These are phyloP conservation scores for Macrochelys suwanniensis DNA, from an alignment of 2,797 vertebrate species.

Conservation along the genomic window DNA sequence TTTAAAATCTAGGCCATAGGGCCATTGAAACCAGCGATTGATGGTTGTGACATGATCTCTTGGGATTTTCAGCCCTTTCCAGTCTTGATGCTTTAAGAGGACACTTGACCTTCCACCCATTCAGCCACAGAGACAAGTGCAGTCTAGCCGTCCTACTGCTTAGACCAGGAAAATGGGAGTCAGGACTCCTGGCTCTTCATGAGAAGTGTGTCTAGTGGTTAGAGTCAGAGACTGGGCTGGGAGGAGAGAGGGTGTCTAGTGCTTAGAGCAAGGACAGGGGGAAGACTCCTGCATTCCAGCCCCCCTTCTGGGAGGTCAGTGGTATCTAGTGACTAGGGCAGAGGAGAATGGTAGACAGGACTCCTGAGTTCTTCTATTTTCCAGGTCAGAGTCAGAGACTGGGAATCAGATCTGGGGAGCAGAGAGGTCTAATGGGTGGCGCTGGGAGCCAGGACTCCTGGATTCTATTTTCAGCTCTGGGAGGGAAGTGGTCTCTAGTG, in stretches of 20 bases:
- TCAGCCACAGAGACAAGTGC: not conserved
- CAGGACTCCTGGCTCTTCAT: not conserved
- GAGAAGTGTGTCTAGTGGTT: not conserved
- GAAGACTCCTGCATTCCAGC: not conserved
- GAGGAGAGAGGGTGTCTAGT: not conserved
- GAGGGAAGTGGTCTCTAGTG: not conserved
- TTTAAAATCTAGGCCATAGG: not conserved
- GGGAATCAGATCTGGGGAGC: not conserved
- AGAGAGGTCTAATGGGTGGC: not conserved
- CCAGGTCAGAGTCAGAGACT: not conserved
- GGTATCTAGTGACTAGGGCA: not conserved
- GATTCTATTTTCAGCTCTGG: not conserved
- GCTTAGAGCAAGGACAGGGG: not conserved
- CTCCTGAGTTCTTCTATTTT: not conserved
- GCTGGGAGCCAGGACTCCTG: not conserved
- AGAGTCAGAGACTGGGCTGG: not conserved
- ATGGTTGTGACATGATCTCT: not conserved
- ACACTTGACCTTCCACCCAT: not conserved
- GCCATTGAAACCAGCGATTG: not conserved
- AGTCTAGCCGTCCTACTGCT: not conserved
- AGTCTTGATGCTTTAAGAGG: not conserved
- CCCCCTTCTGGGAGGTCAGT: not conserved
- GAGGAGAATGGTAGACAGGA: not conserved
- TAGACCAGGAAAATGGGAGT: not conserved
- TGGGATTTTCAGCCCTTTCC: not conserved